Percentiles rank a stretch among this genome's conserved stretches.
phyloP scores from a whole-genome alignment of 2,113 vertebrate species.

The Megaptera novaeangliae region DNA sequence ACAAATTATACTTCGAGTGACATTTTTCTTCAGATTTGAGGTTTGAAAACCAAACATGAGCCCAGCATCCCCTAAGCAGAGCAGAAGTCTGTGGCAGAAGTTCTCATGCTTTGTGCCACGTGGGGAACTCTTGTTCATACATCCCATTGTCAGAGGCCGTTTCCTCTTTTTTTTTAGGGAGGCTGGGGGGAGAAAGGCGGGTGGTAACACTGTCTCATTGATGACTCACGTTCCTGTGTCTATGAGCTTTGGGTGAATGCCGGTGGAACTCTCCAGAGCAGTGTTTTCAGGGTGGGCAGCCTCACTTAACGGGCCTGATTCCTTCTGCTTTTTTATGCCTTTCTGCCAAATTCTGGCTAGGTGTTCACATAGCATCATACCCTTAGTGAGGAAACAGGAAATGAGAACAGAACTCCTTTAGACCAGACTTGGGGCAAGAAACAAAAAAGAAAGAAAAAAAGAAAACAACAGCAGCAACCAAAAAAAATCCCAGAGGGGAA shows the following conservation, averaged over 20 bases:
- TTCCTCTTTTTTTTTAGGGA: constrained; percentile 52
- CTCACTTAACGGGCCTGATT: neutral
- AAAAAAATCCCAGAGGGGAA: neutral
- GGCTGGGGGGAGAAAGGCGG: constrained; percentile 10
- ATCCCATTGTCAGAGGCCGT: constrained; percentile 40
- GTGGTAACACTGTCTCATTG: constrained; percentile 42
- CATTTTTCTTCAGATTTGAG: constrained; percentile 1
- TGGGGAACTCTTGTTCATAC: constrained; percentile 31
- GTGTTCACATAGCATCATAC: neutral
- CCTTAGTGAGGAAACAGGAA: neutral
- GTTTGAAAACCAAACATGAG: constrained; percentile 22
- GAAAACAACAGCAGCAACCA: fast-evolving
- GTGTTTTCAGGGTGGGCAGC: neutral
- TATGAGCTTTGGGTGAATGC: neutral
- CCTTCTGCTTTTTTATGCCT: neutral
- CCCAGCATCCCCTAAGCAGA: neutral
- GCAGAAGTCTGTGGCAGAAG: neutral
- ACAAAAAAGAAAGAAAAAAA: neutral
- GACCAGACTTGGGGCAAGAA: neutral
- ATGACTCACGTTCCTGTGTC: constrained; percentile 50
- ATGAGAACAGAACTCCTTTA: neutral
- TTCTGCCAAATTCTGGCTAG: neutral
- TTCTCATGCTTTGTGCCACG: neutral
- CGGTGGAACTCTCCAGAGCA: neutral
- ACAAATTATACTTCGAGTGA: neutral